Conservation (phyloP, 2,797 vertebrate species). For the Fratercula arctica region DNA sequence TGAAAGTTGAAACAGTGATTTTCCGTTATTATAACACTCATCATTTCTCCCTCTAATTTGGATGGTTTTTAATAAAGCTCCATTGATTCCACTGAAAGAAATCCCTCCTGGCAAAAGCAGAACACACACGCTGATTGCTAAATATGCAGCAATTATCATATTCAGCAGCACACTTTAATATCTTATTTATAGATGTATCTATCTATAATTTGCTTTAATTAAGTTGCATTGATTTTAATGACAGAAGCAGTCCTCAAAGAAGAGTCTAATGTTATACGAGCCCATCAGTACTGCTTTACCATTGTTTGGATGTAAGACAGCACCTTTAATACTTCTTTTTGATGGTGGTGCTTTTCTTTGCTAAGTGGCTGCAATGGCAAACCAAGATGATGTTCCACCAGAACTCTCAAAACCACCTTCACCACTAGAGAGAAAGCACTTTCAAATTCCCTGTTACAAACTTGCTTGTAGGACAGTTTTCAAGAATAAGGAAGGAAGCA, state of each 20-base stretch:
- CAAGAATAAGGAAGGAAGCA: background rate
- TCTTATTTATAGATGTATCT: conserved; percentile 88
- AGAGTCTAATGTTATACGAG: conserved; percentile 71
- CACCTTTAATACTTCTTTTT: conserved; percentile 39
- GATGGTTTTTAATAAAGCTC: conserved; percentile 91
- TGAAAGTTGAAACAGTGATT: conserved; percentile 86
- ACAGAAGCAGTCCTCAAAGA: conserved; percentile 75
- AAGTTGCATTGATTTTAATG: conserved; percentile 87
- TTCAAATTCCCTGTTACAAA: background rate
- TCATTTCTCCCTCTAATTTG: conserved; percentile 95
- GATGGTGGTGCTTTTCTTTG: background rate
- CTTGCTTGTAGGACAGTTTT: background rate
- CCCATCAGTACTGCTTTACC: conserved; percentile 62
- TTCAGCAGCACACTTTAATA: conserved; percentile 85
- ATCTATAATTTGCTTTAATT: conserved; percentile 90
- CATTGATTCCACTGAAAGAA: conserved; percentile 87
- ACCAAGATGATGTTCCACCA: background rate
- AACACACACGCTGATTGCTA: conserved; percentile 84
- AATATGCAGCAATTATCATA: conserved; percentile 84
- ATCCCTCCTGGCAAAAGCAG: conserved; percentile 84
- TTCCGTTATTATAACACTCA: conserved; percentile 90
- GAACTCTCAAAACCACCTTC: background rate
- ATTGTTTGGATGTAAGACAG: conserved; percentile 49
- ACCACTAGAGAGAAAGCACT: background rate
- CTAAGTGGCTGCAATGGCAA: conserved; percentile 8